A percentile compares a stretch with the other conserved stretches of the same genome.
These are phyloP conservation scores for Sebastes vulpes DNA, from an alignment of 2,797 vertebrate genomes.

Conservation along the genomic window DNA sequence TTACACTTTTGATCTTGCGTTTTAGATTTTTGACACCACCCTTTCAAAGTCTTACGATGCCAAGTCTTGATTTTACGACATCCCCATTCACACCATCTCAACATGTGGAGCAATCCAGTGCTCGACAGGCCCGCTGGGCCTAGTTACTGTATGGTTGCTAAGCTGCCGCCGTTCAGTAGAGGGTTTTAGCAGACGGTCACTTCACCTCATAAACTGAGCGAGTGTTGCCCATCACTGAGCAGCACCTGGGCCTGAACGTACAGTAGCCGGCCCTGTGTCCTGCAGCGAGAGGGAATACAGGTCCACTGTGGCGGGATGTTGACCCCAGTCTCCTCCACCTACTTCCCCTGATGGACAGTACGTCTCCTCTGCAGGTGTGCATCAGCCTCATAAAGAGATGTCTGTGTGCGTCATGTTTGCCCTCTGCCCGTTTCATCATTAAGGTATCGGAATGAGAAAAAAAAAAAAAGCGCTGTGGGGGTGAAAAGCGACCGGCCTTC, in stretches of 20 bases:
- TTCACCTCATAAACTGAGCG: constrained; percentile 44
- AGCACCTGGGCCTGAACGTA: constrained; percentile 49
- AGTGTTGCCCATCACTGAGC: constrained; percentile 40
- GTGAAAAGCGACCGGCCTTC: constrained; percentile 61
- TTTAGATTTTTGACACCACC: not conserved
- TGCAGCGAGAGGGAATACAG: constrained; percentile 40
- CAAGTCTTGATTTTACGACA: not conserved
- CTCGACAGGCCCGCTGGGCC: not conserved
- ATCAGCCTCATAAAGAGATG: constrained; percentile 81
- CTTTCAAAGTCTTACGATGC: not conserved
- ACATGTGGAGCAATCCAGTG: not conserved
- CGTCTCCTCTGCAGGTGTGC: constrained; percentile 80
- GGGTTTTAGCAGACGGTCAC: not conserved
- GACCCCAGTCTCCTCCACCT: constrained; percentile 50
- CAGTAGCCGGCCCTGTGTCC: constrained; percentile 58
- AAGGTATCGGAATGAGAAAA: constrained; percentile 78
- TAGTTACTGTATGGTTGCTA: no score
- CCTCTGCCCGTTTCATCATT: constrained; percentile 80
- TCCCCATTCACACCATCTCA: not conserved
- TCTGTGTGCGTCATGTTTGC: constrained; percentile 78
- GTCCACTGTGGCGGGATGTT: constrained; percentile 59
- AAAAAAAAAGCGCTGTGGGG: constrained; percentile 71
- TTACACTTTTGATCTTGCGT: not conserved
- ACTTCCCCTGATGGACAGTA: constrained; percentile 59
- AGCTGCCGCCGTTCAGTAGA: not conserved